Conservation (phyloP, 1,140 invertebrate genomes). For the Microvelia longipes region DNA sequence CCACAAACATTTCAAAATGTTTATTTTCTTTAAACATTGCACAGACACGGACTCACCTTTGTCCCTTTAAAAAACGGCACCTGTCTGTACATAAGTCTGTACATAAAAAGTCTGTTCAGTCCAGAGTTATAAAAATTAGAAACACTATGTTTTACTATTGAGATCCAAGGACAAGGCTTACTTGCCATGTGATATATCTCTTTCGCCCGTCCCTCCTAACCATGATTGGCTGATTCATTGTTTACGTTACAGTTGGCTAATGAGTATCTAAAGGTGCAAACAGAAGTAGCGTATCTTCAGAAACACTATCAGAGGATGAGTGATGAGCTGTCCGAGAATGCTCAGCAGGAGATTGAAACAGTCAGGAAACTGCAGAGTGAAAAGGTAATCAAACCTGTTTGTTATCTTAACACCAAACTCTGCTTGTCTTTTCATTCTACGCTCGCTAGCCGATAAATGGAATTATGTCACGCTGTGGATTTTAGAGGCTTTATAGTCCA, state of each 20-base stretch:
- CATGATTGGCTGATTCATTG: too few species aligned
- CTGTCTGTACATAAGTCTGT: neutral
- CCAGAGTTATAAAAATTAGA: neutral
- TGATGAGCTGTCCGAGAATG: conserved; percentile 42
- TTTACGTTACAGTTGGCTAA: conserved; percentile 41
- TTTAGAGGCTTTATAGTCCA: too few species aligned
- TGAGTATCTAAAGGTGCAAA: conserved; percentile 44
- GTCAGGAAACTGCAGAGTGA: conserved; percentile 29
- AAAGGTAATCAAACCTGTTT: neutral
- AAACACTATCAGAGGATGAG: conserved; percentile 49
- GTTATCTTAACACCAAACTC: too few species aligned
- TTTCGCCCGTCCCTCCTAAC: too few species aligned
- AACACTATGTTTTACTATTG: neutral
- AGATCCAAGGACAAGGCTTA: neutral
- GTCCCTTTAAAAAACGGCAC: neutral
- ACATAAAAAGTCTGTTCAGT: neutral
- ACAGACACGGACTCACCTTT: too few species aligned
- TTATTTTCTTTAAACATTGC: too few species aligned
- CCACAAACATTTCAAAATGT: too few species aligned
- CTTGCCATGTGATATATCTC: conserved; percentile 12
- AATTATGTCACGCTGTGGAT: too few species aligned
- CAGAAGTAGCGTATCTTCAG: conserved; percentile 52
- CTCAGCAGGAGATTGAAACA: conserved; percentile 37
- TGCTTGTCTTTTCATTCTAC: too few species aligned
- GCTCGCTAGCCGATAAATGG: too few species aligned